Evolutionary conservation across 1,140 invertebrate species (phyloP).

Genomic region (Danaus melanippus): DNA sequence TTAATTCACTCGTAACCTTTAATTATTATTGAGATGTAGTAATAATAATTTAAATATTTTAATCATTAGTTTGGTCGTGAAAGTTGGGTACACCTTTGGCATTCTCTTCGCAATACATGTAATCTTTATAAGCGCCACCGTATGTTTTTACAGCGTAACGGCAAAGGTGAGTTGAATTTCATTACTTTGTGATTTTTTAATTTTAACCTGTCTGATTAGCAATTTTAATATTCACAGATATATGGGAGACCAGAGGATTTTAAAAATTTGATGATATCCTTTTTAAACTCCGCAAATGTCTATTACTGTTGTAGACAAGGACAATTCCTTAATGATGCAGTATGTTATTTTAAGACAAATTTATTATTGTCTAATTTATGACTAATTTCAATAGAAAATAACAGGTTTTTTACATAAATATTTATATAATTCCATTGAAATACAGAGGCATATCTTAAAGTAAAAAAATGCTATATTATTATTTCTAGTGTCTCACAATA

Average conservation of each 20-base stretch:
- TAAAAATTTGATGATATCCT: conserved; percentile 9
- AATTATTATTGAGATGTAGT: too few relatives aligned
- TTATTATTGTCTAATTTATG: too few relatives aligned
- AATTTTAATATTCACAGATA: conserved; percentile 4
- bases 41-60: too few relatives aligned
- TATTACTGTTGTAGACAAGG: conserved; percentile 14
- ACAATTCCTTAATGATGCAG: conserved; percentile 8
- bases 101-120: conserved; percentile 12
- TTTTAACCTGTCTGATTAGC: too few relatives aligned
- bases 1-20: too few relatives aligned
- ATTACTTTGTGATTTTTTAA: neutral
- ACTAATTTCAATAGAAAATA: too few relatives aligned
- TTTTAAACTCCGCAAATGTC: conserved; percentile 10
- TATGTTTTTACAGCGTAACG: conserved; percentile 16
- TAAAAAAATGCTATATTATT: too few relatives aligned
- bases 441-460: too few relatives aligned
- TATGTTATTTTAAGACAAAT: neutral
- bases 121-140: conserved; percentile 10
- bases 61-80: conserved; percentile 6
- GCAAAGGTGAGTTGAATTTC: conserved; percentile 12
- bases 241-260: conserved; percentile 11
- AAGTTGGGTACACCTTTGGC: conserved; percentile 13
- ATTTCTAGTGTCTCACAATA: neutral
- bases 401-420: too few relatives aligned
- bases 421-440: too few relatives aligned